Evolutionary conservation across 2,113 vertebrate species (phyloP).

Genomic region (Chaetops frenatus): DNA sequence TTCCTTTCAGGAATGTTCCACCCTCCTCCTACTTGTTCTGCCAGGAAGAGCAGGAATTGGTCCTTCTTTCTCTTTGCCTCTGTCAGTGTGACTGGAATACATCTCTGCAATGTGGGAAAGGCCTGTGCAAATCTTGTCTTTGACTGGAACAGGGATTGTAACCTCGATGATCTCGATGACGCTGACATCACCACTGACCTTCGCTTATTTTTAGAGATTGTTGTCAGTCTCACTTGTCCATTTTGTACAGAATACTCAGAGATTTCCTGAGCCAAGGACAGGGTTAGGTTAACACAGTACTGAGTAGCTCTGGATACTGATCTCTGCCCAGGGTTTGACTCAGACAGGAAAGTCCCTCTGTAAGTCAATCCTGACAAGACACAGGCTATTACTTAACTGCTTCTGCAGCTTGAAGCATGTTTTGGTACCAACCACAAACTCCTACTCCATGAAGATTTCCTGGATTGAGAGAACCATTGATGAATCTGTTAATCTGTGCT

Average conservation of each 20-base stretch:
- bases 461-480: background rate
- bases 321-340: background rate
- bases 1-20: background rate
- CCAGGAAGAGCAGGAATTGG: background rate
- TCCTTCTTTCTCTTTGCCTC: background rate
- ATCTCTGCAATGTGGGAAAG: background rate
- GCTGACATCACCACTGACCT: background rate
- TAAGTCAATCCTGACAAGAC: background rate
- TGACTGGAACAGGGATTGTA: background rate
- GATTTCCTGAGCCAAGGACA: slow-evolving; percentile 10
- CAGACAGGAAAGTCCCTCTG: background rate
- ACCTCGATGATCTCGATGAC: background rate
- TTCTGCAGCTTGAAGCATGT: background rate
- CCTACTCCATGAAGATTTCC: background rate
- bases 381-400: background rate
- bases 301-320: background rate
- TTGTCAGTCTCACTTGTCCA: background rate
- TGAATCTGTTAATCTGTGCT: background rate
- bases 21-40: background rate
- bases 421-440: background rate
- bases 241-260: background rate
- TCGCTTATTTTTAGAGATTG: slow-evolving; percentile 16
- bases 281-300: background rate
- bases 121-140: background rate
- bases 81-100: background rate